Evolutionary conservation across 1,140 invertebrate species (phyloP).

Genomic region (Xylocopa sonorina): DNA sequence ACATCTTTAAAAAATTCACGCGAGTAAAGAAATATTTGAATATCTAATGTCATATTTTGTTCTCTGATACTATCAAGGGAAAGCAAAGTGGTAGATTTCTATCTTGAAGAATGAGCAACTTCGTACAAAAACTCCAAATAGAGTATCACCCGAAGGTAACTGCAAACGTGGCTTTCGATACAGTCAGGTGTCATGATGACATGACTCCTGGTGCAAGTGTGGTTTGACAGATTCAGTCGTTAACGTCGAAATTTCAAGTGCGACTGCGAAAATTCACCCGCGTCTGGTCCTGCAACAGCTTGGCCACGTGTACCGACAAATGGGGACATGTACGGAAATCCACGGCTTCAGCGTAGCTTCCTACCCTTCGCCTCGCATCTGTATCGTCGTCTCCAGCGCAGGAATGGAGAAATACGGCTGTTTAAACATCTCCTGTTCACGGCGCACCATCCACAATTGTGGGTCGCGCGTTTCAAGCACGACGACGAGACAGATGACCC

Average conservation of each 20-base stretch:
- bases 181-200: slow-evolving; percentile 27
- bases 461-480: slow-evolving; percentile 23
- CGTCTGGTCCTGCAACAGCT: background rate
- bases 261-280: background rate
- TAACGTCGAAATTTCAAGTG: background rate
- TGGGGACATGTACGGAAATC: slow-evolving; percentile 43
- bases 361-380: background rate
- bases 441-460: background rate
- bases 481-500: background rate
- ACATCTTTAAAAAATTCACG: background rate
- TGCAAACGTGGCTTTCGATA: background rate
- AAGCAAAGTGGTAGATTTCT: background rate
- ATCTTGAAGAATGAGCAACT: background rate
- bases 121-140: background rate
- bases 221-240: background rate
- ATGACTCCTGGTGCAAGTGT: background rate
- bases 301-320: background rate
- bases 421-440: background rate
- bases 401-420: background rate
- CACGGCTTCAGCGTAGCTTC: background rate
- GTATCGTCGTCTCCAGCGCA: background rate
- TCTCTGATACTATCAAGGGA: background rate
- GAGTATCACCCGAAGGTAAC: background rate
- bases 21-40: background rate
- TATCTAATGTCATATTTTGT: background rate